Base-by-base conservation (phyloP, 2,113 vertebrate species). In the Thamnophis sirtalis region DNA sequence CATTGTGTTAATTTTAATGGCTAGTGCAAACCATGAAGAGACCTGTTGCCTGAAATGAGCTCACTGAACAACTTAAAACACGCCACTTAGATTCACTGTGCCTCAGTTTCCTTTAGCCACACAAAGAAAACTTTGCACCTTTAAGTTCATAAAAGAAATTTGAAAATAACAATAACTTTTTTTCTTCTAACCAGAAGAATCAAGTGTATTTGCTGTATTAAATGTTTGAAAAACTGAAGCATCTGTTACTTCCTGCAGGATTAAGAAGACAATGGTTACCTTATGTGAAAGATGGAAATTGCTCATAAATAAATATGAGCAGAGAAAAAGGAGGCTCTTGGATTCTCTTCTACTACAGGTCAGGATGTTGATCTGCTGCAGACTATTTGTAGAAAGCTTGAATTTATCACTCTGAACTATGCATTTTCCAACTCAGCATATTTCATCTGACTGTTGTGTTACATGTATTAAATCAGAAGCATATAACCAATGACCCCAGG, bases 291-390 rank as follows among this genome's bases (percentile, higher is more conserved):
- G 94, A 89, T 98, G 97, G 97, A 93, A 92, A 84, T 94, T 38
- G 55, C 89, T 99, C 91, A 95, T 96, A 90, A 96, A 97, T 86
- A 98, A 92, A 96, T 98, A 97, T 92, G 92, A 96, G 2, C 50
- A 96, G 94, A 97, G 98, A 92, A 97, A 96, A 93, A 95, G 86
- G 88, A 95, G 85, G 50, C 94, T 99, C 90, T 88, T 98, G 94
- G 96, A 97, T 94, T 98, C 98, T 8, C 96, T 98, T 89, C 97
- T 96, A 38, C 95, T 98, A 90, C 98, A 99, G 98, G 99, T 99
- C 95, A 95, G 92, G 86, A 21, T 22, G 91, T 5, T 80, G 49
- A 73, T 56, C 63, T 3, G 54, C 17, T n/a, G 89, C 8, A 38
- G 13, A 10, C 13, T 33, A 58, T 54, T 50, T 38, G 3, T 28